Evolutionary conservation across 2,113 vertebrate species (phyloP).

Genomic region (Lophius piscatorius): DNA sequence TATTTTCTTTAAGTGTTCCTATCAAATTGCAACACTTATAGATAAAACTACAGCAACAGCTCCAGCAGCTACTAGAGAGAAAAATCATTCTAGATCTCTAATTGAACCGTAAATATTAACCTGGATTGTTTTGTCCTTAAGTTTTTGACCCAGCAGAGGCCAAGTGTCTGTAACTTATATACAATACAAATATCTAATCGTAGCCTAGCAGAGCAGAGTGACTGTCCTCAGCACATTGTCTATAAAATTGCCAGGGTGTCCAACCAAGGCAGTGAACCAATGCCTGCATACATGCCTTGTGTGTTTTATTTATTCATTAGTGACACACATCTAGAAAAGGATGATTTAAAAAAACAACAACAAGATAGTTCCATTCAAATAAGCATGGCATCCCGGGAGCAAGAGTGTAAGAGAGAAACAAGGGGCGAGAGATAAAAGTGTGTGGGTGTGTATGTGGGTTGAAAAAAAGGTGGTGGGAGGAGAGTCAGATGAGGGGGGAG

Average conservation of each 20-base stretch:
- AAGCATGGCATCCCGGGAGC: conserved; percentile 77
- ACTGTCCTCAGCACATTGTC: conserved; percentile 68
- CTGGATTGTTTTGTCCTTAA: too few species aligned
- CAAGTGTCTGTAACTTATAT: conserved; percentile 52
- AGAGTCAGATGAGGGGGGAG: conserved; percentile 74
- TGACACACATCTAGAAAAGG: conserved; percentile 75
- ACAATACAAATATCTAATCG: conserved; percentile 55
- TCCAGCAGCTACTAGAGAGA: too few species aligned
- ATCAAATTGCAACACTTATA: too few species aligned
- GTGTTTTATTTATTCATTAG: conserved; percentile 85
- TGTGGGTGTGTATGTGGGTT: conserved; percentile 24
- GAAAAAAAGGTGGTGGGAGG: conserved; percentile 56
- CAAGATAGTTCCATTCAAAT: conserved; percentile 79
- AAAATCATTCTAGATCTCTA: too few species aligned
- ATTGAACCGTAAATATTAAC: too few species aligned
- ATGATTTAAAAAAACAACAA: conserved; percentile 66
- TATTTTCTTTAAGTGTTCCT: too few species aligned
- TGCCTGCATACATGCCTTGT: conserved; percentile 79
- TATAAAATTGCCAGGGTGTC: conserved; percentile 55
- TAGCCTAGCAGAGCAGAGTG: conserved; percentile 46
- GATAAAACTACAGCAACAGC: too few species aligned
- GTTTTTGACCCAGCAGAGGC: too few species aligned
- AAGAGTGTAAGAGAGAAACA: conserved; percentile 46
- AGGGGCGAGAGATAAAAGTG: conserved; percentile 15
- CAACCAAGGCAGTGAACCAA: conserved; percentile 74